phyloP scores from a whole-genome alignment of 2,113 vertebrate genomes.

The Sturnira hondurensis region DNA sequence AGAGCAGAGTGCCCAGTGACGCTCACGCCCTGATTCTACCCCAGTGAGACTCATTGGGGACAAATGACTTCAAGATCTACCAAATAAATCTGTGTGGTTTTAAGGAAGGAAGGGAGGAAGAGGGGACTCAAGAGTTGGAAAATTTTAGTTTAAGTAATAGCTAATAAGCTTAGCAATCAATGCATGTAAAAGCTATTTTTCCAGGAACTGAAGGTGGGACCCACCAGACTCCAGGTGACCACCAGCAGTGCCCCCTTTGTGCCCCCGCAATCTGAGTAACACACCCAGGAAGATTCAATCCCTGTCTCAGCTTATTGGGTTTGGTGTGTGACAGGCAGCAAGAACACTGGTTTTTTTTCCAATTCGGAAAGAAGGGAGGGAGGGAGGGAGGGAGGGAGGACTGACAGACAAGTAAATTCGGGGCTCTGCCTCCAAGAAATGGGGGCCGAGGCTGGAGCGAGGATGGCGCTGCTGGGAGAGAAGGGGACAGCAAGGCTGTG shows the following conservation, averaged over 20 bases:
- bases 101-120: not conserved
- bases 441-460: not conserved
- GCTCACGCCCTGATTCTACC: not conserved
- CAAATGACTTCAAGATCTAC: not conserved
- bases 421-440: not conserved
- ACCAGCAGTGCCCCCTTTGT: too few species aligned
- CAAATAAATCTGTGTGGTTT: not conserved
- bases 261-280: too few species aligned
- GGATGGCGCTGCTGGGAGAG: not conserved
- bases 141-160: too few species aligned
- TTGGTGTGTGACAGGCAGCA: too few species aligned
- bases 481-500: not conserved
- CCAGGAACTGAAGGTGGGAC: too few species aligned
- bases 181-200: too few species aligned
- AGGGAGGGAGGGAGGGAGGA: not conserved
- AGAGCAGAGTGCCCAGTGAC: not conserved
- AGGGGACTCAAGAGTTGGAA: too few species aligned
- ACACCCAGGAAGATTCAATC: too few species aligned
- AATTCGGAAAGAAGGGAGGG: not conserved
- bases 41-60: not conserved
- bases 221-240: too few species aligned
- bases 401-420: not conserved
- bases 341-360: too few species aligned
- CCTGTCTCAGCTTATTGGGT: too few species aligned
- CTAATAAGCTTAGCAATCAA: too few species aligned